phyloP scores from a whole-genome alignment of 2,888 invertebrate genomes.

The Theretra japonica region DNA sequence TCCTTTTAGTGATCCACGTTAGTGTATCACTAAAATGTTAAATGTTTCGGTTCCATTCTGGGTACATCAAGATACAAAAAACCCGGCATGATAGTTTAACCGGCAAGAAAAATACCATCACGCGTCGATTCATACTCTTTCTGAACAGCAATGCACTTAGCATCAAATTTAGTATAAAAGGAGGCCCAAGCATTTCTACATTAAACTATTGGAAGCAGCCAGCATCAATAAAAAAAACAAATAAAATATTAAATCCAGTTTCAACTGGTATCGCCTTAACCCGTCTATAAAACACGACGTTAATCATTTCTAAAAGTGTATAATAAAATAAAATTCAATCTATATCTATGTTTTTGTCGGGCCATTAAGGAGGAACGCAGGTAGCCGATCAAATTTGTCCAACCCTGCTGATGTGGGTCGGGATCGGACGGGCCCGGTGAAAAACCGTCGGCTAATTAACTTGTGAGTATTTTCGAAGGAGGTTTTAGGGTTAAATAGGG shows the following conservation, averaged over 20 bases:
- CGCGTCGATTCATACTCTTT: no score
- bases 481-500: no score
- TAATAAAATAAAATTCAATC: constrained; percentile 29
- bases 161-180: no score
- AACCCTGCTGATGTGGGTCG: constrained; percentile 38
- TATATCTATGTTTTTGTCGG: constrained; percentile 27
- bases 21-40: no score
- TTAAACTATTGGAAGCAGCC: background rate
- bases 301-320: constrained; percentile 22
- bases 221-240: background rate
- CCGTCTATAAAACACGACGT: constrained; percentile 16
- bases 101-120: no score
- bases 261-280: background rate
- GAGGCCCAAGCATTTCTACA: background rate
- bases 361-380: constrained; percentile 54
- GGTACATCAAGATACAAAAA: no score
- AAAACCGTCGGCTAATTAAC: constrained; percentile 26
- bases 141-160: no score
- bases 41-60: no score
- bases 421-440: constrained; percentile 33
- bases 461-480: background rate
- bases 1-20: no score
- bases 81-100: no score
- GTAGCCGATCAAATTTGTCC: constrained; percentile 56
- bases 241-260: background rate